These are phyloP conservation scores for Adineta ricciae DNA, from an alignment of 2,888 invertebrate genomes.

Conservation along the genomic window DNA sequence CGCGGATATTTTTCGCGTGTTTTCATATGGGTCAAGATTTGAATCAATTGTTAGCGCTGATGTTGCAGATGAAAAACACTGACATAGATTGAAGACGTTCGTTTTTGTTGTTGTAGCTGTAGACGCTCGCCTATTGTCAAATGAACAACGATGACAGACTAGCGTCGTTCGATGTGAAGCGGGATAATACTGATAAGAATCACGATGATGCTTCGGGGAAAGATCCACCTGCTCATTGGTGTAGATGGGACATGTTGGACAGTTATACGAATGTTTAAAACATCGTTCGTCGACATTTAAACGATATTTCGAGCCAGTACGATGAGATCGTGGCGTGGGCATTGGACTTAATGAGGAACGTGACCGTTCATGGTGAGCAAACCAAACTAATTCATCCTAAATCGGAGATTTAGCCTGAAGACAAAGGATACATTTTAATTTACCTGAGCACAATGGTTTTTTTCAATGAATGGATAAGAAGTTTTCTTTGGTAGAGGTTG, in stretches of 20 bases:
- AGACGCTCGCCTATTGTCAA: not conserved
- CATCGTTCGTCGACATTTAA: slow-evolving; percentile 11
- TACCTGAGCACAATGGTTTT: not conserved
- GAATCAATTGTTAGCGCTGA: not conserved
- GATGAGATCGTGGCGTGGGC: not conserved
- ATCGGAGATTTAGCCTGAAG: too few relatives aligned
- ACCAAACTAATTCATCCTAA: not conserved
- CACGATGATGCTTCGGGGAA: not conserved
- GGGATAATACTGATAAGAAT: not conserved
- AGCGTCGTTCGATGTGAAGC: not conserved
- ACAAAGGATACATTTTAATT: not conserved
- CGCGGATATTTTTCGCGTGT: not conserved
- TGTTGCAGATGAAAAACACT: not conserved
- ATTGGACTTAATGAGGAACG: not conserved
- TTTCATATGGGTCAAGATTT: not conserved
- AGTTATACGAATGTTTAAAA: not conserved
- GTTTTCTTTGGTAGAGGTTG: not conserved
- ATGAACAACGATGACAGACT: slow-evolving; percentile 16
- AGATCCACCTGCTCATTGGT: not conserved
- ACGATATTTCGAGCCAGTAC: not conserved
- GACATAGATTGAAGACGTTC: not conserved
- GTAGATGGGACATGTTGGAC: not conserved
- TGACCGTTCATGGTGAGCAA: not conserved
- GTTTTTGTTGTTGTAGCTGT: not conserved
- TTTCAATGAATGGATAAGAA: not conserved